Evolutionary conservation across 2,888 invertebrate species (phyloP).

Genomic region (Arctia plantaginis): DNA sequence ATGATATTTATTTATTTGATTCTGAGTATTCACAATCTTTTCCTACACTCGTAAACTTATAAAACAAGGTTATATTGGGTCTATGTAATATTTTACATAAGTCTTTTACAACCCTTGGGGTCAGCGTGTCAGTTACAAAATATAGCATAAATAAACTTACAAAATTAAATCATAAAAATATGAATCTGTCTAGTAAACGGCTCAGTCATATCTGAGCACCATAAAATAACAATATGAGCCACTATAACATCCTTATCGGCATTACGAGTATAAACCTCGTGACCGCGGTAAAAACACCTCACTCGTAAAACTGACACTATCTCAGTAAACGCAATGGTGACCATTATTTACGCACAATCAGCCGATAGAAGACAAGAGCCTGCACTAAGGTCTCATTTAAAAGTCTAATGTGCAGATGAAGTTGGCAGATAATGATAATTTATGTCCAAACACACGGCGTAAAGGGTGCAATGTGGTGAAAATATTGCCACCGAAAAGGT

Average conservation of each 20-base stretch:
- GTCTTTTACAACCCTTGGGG: neutral
- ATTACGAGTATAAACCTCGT: neutral
- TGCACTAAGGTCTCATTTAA: constrained; percentile 52
- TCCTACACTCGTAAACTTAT: neutral
- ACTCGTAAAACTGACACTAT: constrained; percentile 18
- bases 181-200: neutral
- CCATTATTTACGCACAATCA: constrained; percentile 20
- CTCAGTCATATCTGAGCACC: neutral
- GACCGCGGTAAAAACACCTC: constrained; percentile 12
- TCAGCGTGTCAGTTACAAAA: neutral
- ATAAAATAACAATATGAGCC: constrained; percentile 10
- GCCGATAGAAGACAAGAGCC: constrained; percentile 27
- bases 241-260: constrained; percentile 10
- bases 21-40: too few relatives aligned
- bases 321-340: constrained; percentile 10
- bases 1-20: too few relatives aligned
- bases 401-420: constrained; percentile 62
- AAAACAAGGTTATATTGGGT: neutral
- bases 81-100: neutral
- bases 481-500: neutral
- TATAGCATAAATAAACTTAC: neutral
- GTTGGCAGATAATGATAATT: constrained; percentile 60
- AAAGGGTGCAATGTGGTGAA: constrained; percentile 16
- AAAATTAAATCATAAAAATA: neutral
- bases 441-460: constrained; percentile 50